Evolutionary conservation across 1,140 invertebrate species (phyloP).

Genomic region (Bombus pascuorum): DNA sequence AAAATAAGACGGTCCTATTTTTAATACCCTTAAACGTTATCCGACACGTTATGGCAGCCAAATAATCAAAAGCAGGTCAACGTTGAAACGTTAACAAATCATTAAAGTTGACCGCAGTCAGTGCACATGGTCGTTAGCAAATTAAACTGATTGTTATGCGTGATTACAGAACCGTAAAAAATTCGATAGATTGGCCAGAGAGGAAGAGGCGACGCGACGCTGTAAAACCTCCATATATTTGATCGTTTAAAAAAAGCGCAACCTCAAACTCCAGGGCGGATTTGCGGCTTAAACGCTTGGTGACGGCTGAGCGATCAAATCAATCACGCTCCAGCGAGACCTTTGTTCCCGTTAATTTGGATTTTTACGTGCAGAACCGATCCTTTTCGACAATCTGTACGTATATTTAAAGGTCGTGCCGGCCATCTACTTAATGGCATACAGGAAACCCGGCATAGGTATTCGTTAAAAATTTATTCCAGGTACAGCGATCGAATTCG

Average conservation of each 20-base stretch:
- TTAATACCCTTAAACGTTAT: neutral
- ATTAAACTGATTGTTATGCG: constrained; percentile 38
- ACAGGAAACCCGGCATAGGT: neutral
- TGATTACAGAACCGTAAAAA: constrained; percentile 37
- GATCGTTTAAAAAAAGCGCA: constrained; percentile 53
- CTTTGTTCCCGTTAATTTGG: constrained; percentile 61
- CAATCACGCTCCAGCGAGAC: constrained; percentile 58
- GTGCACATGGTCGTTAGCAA: constrained; percentile 23
- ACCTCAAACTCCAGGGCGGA: constrained; percentile 50
- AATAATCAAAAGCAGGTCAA: neutral
- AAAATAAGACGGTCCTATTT: neutral
- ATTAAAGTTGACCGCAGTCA: constrained; percentile 11
- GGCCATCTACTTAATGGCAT: neutral
- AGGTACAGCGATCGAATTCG: neutral
- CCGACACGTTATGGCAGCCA: neutral
- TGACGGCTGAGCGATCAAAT: constrained; percentile 61
- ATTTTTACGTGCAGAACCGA: constrained; percentile 35
- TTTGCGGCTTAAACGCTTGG: constrained; percentile 59
- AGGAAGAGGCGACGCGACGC: constrained; percentile 1
- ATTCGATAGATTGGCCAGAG: constrained; percentile 41
- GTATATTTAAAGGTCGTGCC: constrained; percentile 31
- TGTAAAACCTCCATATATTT: constrained; percentile 41
- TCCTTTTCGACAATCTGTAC: constrained; percentile 33
- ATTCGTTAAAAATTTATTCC: constrained; percentile 3
- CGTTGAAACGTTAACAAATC: constrained; percentile 20